Percentiles rank a stretch among this genome's conserved stretches.
phyloP scores from a whole-genome alignment of 2,888 invertebrate genomes.

The Drosophila sordidapex region DNA sequence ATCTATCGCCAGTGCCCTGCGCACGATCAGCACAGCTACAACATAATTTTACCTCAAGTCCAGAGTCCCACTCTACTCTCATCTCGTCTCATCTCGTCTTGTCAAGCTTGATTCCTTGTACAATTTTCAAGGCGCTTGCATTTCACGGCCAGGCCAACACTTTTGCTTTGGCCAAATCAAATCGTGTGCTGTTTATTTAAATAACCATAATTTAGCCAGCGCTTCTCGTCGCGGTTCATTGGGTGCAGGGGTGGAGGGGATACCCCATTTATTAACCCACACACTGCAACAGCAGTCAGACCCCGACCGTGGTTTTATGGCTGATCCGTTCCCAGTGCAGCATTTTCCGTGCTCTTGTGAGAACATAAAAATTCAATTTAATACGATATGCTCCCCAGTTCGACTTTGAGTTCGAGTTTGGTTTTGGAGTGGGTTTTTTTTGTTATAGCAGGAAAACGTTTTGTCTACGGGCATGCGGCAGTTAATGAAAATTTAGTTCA shows the following conservation, averaged over 20 bases:
- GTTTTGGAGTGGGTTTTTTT: slow-evolving; percentile 15
- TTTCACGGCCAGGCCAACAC: slow-evolving; percentile 68
- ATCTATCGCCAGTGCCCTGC: slow-evolving; percentile 55
- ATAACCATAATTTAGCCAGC: slow-evolving; percentile 83
- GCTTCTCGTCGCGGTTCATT: slow-evolving; percentile 36
- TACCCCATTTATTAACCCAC: slow-evolving; percentile 74
- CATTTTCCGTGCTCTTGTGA: slow-evolving; percentile 67
- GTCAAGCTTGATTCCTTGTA: slow-evolving; percentile 33
- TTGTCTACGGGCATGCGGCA: slow-evolving; percentile 54
- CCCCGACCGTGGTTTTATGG: slow-evolving; percentile 50
- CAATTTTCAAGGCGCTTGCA: slow-evolving; percentile 73
- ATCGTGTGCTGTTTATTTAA: slow-evolving; percentile 85
- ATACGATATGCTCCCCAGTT: slow-evolving; percentile 70
- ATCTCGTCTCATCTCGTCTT: not conserved
- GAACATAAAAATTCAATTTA: slow-evolving; percentile 82
- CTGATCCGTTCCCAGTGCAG: slow-evolving; percentile 44
- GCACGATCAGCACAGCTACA: slow-evolving; percentile 71
- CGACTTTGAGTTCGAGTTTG: slow-evolving; percentile 36
- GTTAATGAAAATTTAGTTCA: slow-evolving; percentile 67
- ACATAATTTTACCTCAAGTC: slow-evolving; percentile 64
- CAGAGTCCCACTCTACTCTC: slow-evolving; percentile 15
- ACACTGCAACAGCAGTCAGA: slow-evolving; percentile 31
- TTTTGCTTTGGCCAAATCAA: slow-evolving; percentile 79
- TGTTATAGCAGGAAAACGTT: slow-evolving; percentile 54
- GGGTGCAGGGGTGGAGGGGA: slow-evolving; percentile 44